These are phyloP conservation scores for Drosophila histrio DNA, from an alignment of 2,888 invertebrate species.

Conservation along the genomic window DNA sequence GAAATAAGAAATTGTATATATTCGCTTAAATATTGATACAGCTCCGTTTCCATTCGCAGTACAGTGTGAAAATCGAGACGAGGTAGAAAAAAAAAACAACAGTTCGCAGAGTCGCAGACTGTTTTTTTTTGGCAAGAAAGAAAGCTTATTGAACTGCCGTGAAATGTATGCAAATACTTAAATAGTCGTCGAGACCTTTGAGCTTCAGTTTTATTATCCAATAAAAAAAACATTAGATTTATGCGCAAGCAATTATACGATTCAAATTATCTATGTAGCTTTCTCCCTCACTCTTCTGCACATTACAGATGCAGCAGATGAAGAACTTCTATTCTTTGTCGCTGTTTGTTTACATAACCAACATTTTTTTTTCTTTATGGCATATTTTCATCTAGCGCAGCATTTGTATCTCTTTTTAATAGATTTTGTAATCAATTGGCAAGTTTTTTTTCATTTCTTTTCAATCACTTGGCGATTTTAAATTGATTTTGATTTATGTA, in stretches of 20 bases:
- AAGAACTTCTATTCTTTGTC: slow-evolving; percentile 7
- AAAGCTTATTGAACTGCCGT: neutral
- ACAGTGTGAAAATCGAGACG: slow-evolving; percentile 51
- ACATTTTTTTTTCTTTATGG: slow-evolving; percentile 5
- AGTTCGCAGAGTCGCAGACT: neutral
- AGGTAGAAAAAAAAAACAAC: slow-evolving; percentile 26
- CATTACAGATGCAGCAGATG: slow-evolving; percentile 1
- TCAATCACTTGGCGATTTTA: slow-evolving; percentile 9
- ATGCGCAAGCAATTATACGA: neutral
- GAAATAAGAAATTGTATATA: neutral
- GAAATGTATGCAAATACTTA: neutral
- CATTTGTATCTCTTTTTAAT: slow-evolving; percentile 3
- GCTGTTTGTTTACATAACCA: slow-evolving; percentile 50
- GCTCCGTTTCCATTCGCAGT: slow-evolving; percentile 20
- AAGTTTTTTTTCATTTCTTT: neutral
- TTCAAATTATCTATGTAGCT: neutral
- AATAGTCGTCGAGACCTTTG: slow-evolving; percentile 2
- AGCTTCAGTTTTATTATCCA: slow-evolving; percentile 13
- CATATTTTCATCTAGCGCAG: neutral
- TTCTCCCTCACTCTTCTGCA: neutral
- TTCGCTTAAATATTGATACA: neutral
- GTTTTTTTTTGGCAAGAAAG: slow-evolving; percentile 13
- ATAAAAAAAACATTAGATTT: neutral
- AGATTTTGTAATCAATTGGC: neutral
- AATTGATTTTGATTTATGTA: slow-evolving; percentile 44